Evolutionary conservation across 2,888 invertebrate genomes (phyloP).

Genomic region (Alitta virens): DNA sequence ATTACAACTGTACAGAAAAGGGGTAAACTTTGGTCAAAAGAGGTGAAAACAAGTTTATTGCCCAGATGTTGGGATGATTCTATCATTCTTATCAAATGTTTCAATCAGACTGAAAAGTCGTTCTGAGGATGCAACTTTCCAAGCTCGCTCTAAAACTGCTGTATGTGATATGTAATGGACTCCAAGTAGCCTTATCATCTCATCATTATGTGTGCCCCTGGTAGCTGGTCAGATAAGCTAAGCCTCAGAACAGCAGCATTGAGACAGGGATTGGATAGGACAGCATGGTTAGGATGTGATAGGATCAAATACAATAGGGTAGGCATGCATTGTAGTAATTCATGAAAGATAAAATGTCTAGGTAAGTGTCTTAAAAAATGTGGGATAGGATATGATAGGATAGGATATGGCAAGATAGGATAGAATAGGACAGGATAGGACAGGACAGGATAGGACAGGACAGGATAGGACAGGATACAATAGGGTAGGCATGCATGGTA

Average conservation of each 20-base stretch:
- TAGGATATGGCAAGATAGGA: not conserved
- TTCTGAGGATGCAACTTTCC: too few relatives aligned
- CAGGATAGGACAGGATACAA: not conserved
- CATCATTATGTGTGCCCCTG: too few relatives aligned
- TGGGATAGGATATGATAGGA: not conserved
- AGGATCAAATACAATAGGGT: not conserved
- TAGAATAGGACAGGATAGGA: conserved; percentile 1
- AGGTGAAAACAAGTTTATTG: too few relatives aligned
- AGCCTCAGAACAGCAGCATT: not conserved
- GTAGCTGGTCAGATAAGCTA: too few relatives aligned
- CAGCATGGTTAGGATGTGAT: not conserved
- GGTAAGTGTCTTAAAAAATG: not conserved
- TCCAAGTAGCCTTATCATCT: too few relatives aligned
- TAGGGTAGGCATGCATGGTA: not conserved
- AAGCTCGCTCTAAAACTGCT: too few relatives aligned
- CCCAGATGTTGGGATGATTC: too few relatives aligned
- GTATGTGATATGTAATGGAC: too few relatives aligned
- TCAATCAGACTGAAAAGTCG: too few relatives aligned
- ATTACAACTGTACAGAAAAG: too few relatives aligned
- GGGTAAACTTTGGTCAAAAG: too few relatives aligned
- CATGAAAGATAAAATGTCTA: not conserved
- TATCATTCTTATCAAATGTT: too few relatives aligned
- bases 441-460: not conserved
- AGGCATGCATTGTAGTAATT: not conserved
- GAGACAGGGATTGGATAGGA: not conserved